Conservation (phyloP, 2,888 invertebrate genomes). For the Ophioninae sp. region DNA sequence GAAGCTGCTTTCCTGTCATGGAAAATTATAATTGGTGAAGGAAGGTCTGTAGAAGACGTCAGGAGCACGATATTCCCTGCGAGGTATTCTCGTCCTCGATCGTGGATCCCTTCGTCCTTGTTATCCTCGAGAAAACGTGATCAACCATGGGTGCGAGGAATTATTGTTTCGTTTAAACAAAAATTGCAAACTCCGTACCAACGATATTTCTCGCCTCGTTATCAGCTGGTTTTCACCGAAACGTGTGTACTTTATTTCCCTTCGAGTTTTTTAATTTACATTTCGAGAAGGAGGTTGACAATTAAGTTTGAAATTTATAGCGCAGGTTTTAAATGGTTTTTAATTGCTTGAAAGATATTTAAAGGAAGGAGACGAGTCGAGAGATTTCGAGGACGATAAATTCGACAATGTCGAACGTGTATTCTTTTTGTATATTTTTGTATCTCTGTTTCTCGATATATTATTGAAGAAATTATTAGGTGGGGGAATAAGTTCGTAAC, state of each 20-base stretch:
- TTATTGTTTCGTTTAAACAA: constrained; percentile 58
- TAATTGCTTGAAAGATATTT: constrained; percentile 50
- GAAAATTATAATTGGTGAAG: constrained; percentile 56
- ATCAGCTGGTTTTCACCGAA: neutral
- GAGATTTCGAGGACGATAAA: constrained; percentile 28
- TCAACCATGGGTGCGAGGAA: constrained; percentile 44
- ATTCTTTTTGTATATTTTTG: neutral
- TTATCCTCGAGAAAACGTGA: constrained; percentile 47
- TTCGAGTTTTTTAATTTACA: constrained; percentile 14
- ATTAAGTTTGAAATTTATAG: constrained; percentile 16
- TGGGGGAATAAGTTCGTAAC: no score
- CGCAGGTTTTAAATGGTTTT: constrained; percentile 26
- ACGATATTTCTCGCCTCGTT: constrained; percentile 21
- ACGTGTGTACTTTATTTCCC: neutral
- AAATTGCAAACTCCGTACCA: constrained; percentile 38
- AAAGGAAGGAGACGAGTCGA: constrained; percentile 24
- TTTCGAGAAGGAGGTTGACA: constrained; percentile 14
- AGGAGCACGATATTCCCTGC: neutral
- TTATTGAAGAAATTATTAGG: constrained; percentile 15
- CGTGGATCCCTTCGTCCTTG: constrained; percentile 13
- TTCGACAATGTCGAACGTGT: constrained; percentile 24
- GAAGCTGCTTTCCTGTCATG: constrained; percentile 24
- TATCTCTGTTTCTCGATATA: constrained; percentile 3
- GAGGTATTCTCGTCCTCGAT: constrained; percentile 28
- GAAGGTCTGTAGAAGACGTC: constrained; percentile 40